These are phyloP conservation scores for Festucalex cinctus DNA, from an alignment of 2,113 vertebrate genomes.

Conservation along the genomic window DNA sequence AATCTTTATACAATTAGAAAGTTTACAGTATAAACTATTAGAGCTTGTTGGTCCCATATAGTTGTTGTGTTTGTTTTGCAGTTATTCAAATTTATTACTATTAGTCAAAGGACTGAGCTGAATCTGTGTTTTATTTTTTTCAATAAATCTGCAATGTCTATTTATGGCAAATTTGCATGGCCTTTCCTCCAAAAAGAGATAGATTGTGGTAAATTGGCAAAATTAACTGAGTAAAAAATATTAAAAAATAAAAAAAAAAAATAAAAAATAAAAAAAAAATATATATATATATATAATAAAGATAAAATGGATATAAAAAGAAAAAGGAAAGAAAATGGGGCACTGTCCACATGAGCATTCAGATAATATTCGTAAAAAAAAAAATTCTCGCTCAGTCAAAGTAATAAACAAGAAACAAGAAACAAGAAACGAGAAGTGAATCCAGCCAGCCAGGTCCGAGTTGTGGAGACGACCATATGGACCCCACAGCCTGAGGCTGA, in stretches of 20 bases:
- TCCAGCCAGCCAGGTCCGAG: conserved; percentile 3
- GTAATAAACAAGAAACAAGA: conserved; percentile 16
- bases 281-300: too few species aligned
- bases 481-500: conserved; percentile 9
- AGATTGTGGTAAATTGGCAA: conserved; percentile 41
- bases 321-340: conserved; percentile 25
- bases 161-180: conserved; percentile 43
- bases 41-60: neutral
- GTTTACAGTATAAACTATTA: neutral
- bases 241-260: conserved; percentile 43
- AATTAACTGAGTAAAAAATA: conserved; percentile 51
- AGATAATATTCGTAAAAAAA: conserved; percentile 17
- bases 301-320: conserved; percentile 62
- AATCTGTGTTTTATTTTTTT: conserved; percentile 56
- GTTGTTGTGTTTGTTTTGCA: neutral
- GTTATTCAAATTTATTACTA: conserved; percentile 28
- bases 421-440: too few species aligned
- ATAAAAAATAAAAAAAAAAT: too few species aligned
- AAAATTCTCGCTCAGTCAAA: conserved; percentile 24
- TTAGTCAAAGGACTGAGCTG: conserved; percentile 42
- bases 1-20: too few species aligned
- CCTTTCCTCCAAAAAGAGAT: conserved; percentile 38
- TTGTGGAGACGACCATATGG: conserved; percentile 10
- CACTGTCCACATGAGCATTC: conserved; percentile 14
- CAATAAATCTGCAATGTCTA: conserved; percentile 57